These are phyloP conservation scores for Nephila pilipes DNA, from an alignment of 1,140 invertebrate species.

Conservation along the genomic window DNA sequence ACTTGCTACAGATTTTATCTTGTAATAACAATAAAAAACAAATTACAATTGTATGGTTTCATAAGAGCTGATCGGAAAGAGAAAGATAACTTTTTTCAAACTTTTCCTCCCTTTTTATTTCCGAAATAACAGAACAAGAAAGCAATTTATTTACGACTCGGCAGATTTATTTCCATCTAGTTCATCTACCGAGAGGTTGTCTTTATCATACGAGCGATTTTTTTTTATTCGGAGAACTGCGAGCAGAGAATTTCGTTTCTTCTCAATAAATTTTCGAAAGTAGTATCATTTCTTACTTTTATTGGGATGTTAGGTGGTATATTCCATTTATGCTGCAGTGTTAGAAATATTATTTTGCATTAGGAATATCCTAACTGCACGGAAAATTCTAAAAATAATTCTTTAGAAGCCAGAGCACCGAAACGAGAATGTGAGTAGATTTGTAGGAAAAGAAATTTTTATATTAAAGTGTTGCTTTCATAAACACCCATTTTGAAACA, in stretches of 20 bases:
- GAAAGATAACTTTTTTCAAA: background rate
- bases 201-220: background rate
- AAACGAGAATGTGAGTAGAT: too few relatives aligned
- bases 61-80: background rate
- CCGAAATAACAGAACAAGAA: background rate
- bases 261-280: background rate
- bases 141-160: slow-evolving; percentile 26
- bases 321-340: too few relatives aligned
- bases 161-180: slow-evolving; percentile 7
- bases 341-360: too few relatives aligned
- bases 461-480: too few relatives aligned
- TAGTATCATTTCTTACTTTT: background rate
- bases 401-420: too few relatives aligned
- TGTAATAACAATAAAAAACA: slow-evolving; percentile 7
- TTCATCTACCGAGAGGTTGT: background rate
- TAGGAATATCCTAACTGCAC: too few relatives aligned
- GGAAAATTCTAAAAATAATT: too few relatives aligned
- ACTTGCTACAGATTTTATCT: background rate
- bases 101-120: background rate
- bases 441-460: too few relatives aligned
- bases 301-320: background rate
- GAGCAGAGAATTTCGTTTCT: background rate
- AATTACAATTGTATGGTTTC: background rate
- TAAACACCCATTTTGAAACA: too few relatives aligned
- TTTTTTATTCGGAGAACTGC: background rate